phyloP scores from a whole-genome alignment of 2,113 vertebrate species.

The Glareola pratincola region DNA sequence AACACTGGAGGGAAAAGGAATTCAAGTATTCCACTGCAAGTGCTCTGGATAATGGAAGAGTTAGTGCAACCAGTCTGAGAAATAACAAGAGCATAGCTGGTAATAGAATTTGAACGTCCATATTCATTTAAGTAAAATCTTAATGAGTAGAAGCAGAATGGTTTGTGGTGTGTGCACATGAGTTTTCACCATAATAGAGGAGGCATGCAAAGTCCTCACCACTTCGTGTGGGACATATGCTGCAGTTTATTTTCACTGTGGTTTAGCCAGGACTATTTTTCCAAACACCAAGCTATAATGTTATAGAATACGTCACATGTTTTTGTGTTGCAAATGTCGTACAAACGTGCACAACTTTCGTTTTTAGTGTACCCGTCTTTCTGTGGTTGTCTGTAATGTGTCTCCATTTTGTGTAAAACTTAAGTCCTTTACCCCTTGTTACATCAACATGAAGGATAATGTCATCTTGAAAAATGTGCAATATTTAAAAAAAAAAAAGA shows the following conservation, averaged over 20 bases:
- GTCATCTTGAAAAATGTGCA: background rate
- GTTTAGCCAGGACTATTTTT: background rate
- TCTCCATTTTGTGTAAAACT: background rate
- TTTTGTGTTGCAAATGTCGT: background rate
- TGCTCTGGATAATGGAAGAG: background rate
- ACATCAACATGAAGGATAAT: background rate
- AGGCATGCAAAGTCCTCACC: background rate
- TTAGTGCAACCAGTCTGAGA: background rate
- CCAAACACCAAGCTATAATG: background rate
- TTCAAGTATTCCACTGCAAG: background rate
- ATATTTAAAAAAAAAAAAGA: background rate
- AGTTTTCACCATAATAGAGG: background rate
- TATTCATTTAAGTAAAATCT: background rate
- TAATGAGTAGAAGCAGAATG: background rate
- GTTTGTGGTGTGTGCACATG: background rate
- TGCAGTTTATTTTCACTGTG: background rate
- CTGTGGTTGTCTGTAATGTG: background rate
- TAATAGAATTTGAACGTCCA: background rate
- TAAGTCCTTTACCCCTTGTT: background rate
- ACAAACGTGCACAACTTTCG: background rate
- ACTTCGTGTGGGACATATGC: background rate
- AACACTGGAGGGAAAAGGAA: background rate
- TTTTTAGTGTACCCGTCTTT: background rate
- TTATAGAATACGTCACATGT: rapidly evolving
- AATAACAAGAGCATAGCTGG: background rate